Percentiles rank a stretch among this genome's conserved stretches.
These are phyloP conservation scores for Acrocephalus kingi DNA, from an alignment of 2,113 vertebrate species.

Conservation along the genomic window DNA sequence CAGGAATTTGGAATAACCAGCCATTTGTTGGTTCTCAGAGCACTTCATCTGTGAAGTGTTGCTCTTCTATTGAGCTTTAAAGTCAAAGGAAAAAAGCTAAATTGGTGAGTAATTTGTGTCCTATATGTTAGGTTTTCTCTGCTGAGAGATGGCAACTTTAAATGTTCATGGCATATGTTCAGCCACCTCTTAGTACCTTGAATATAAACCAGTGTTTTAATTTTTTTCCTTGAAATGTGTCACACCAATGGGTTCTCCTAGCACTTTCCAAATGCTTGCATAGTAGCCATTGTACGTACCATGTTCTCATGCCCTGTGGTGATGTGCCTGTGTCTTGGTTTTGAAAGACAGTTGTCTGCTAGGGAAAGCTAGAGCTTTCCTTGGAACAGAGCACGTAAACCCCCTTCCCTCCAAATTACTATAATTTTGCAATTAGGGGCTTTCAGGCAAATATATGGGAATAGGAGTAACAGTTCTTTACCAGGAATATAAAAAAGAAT, in stretches of 20 bases:
- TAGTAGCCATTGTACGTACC: background rate
- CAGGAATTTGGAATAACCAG: background rate
- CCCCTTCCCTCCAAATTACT: too few species aligned
- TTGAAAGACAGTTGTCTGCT: too few species aligned
- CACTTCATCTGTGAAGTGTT: background rate
- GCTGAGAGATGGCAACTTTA: conserved; percentile 24
- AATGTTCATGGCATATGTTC: conserved; percentile 3
- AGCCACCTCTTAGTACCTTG: background rate
- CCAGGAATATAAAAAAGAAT: too few species aligned
- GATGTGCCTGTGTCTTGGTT: too few species aligned
- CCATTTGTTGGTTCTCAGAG: background rate
- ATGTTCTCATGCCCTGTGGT: background rate
- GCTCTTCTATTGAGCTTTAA: background rate
- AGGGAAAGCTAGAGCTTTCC: too few species aligned
- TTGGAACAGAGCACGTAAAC: too few species aligned
- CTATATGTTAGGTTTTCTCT: background rate
- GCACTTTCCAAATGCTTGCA: background rate
- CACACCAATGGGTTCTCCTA: background rate
- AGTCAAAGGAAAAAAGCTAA: background rate
- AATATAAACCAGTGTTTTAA: background rate
- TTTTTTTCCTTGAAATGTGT: background rate
- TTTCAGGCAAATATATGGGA: too few species aligned
- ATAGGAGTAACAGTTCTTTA: too few species aligned
- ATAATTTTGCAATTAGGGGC: too few species aligned
- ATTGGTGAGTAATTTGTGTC: background rate